These are phyloP conservation scores for Zophobas atratus DNA, from an alignment of 1,140 invertebrate genomes.

Conservation along the genomic window DNA sequence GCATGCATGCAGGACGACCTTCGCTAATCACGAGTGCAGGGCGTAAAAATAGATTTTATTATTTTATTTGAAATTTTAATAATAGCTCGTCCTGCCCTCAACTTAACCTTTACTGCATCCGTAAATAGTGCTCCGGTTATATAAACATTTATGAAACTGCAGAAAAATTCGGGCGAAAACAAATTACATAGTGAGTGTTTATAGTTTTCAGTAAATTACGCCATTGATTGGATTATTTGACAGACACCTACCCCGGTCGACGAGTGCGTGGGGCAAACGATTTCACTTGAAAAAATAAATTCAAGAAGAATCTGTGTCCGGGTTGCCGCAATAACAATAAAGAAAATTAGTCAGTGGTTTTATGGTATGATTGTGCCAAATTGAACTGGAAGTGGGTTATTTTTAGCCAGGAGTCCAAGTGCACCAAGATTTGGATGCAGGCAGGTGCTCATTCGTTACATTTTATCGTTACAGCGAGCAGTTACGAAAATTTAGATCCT, in stretches of 20 bases:
- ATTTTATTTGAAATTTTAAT: slow-evolving; percentile 37
- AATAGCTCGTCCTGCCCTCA: slow-evolving; percentile 37
- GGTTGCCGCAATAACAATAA: background rate
- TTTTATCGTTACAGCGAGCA: no score
- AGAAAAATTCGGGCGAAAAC: slow-evolving; percentile 32
- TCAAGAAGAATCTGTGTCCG: background rate
- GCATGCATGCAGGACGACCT: slow-evolving; percentile 16
- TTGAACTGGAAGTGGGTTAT: background rate
- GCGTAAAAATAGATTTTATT: slow-evolving; percentile 31
- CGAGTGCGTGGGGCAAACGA: background rate
- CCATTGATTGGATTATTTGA: slow-evolving; percentile 6
- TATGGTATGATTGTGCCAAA: background rate
- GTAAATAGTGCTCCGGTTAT: slow-evolving; percentile 32
- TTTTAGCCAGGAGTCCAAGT: background rate
- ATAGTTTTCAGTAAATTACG: slow-evolving; percentile 6
- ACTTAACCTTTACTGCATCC: slow-evolving; percentile 39
- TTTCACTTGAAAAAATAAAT: slow-evolving; percentile 7
- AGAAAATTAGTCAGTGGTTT: background rate
- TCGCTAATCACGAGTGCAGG: slow-evolving; percentile 31
- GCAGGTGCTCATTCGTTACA: no score
- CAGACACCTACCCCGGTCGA: slow-evolving; percentile 5
- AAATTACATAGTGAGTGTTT: slow-evolving; percentile 16
- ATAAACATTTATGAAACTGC: slow-evolving; percentile 45
- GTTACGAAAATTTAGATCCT: no score
- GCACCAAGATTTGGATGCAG: no score